A percentile compares a stretch with the other conserved stretches of the same genome.
These are phyloP conservation scores for Bombus cullumanus DNA, from an alignment of 1,140 invertebrate species.

Conservation along the genomic window DNA sequence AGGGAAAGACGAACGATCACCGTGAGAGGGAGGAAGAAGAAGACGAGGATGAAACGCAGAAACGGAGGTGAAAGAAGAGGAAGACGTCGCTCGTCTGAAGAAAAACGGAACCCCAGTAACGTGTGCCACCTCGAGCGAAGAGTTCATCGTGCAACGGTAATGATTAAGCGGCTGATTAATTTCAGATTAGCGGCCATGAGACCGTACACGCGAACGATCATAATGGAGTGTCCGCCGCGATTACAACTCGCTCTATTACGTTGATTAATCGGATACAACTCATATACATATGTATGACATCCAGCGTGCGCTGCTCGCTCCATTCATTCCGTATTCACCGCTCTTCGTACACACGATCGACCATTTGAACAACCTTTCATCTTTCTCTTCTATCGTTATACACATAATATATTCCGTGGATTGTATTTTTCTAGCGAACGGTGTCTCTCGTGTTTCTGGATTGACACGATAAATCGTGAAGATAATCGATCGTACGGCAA, in stretches of 20 bases:
- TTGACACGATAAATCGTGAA: conserved; percentile 29
- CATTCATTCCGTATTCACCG: conserved; percentile 48
- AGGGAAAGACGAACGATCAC: neutral
- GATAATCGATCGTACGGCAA: conserved; percentile 26
- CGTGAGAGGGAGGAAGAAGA: neutral
- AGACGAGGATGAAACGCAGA: neutral
- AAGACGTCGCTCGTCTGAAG: conserved; percentile 26
- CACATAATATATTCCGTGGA: neutral
- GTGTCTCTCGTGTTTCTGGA: too few relatives aligned
- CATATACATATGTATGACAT: conserved; percentile 76
- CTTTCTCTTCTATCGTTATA: neutral
- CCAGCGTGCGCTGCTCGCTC: conserved; percentile 29
- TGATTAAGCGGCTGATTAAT: conserved; percentile 76
- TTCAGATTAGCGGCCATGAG: conserved; percentile 72
- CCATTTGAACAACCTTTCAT: neutral
- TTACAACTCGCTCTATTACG: conserved; percentile 74
- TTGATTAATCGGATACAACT: conserved; percentile 76
- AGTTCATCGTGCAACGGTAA: conserved; percentile 62
- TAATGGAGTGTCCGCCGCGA: conserved; percentile 74
- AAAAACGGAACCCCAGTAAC: conserved; percentile 17
- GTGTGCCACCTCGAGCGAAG: conserved; percentile 39
- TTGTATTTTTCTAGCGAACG: neutral
- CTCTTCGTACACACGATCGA: neutral
- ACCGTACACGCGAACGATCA: conserved; percentile 72
- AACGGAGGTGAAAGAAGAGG: conserved; percentile 22